A percentile compares a stretch with the other conserved stretches of the same genome.
Evolutionary conservation across 2,797 vertebrate genomes (phyloP).

Genomic region (Danio tinwini): DNA sequence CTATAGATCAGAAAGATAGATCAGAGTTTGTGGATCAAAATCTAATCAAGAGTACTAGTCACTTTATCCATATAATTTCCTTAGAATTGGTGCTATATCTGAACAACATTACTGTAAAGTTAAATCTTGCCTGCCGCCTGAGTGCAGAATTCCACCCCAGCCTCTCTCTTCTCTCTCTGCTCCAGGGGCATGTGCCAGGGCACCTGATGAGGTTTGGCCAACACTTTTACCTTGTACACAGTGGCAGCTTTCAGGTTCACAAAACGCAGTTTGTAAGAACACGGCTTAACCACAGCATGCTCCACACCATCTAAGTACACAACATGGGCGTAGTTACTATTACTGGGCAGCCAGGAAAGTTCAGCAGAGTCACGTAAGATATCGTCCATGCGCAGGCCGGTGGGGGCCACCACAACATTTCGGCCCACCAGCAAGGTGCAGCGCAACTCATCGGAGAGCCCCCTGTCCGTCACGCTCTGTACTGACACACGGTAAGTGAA

Average conservation of each 20-base stretch:
- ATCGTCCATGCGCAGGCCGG: slow-evolving; percentile 88
- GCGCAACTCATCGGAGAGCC: slow-evolving; percentile 89
- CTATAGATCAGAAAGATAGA: neutral
- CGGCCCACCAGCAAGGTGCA: slow-evolving; percentile 94
- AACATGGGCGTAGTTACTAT: slow-evolving; percentile 95
- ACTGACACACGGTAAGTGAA: slow-evolving; percentile 91
- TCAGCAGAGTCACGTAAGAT: slow-evolving; percentile 92
- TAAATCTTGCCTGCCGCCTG: slow-evolving; percentile 88
- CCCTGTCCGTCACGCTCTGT: slow-evolving; percentile 88
- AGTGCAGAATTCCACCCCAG: slow-evolving; percentile 93
- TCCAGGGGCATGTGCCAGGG: slow-evolving; percentile 98
- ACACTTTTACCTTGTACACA: slow-evolving; percentile 91
- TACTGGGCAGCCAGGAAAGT: slow-evolving; percentile 94
- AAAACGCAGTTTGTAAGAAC: slow-evolving; percentile 88
- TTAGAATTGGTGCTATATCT: neutral
- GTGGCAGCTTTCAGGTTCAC: slow-evolving; percentile 89
- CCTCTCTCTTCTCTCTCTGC: slow-evolving; percentile 93
- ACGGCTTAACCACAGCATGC: slow-evolving; percentile 84
- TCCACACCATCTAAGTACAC: slow-evolving; percentile 93
- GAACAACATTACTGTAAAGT: neutral
- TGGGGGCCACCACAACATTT: slow-evolving; percentile 92
- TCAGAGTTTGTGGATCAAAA: neutral
- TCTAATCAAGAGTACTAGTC: neutral
- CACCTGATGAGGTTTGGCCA: slow-evolving; percentile 94
- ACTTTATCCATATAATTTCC: neutral